Evolutionary conservation across 2,113 vertebrate species (phyloP), one percentile per base, ranked within the genome.

Genomic region (Felis chaus): DNA sequence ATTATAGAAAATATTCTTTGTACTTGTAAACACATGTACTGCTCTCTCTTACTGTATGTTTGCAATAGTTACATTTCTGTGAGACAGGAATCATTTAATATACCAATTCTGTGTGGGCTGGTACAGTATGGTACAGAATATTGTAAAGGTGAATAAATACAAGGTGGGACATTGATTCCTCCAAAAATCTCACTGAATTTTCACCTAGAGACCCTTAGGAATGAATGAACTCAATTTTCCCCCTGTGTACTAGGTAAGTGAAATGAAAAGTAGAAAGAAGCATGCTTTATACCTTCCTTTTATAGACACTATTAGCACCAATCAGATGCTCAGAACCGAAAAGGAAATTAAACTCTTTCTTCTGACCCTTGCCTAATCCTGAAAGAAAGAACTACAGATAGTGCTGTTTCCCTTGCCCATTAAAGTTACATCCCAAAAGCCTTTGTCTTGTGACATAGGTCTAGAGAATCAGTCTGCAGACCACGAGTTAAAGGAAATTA

Each of bases 261-360:
- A 96, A 85, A 76, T 73, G 19, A 31, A 80, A 19, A 74, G 5
- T 19, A 66, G 25, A 93, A 91, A 73, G 50, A 57, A 73, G 7
- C 18, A 57, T 21, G 12, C 12, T 41, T 90, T 76, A 31, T 96
- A 5, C 48, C 13, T 79, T 87, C 50, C 3, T 68, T 61, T 91
- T 18, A 78, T 81, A 73, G n/a, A 39, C 10, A 86, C 1, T 80
- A 94, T 85, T 90, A 39, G 31, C 63, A 73, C 10, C 11, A 82
- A 25, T 39, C 29, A 76, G 18, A 68, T 92, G 48, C 16, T 18
- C 84, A 68, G 45, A 89, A 45, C 7, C 29, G 80, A n/a, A 93
- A 90, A 94, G 1, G 25, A 31, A 89, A 94, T 93, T 94, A 78
- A 90, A 90, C 19, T 94, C 15, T 15, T 89, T 94, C 65, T 91